These are phyloP conservation scores for Perithous albicinctus DNA, from an alignment of 2,888 invertebrate genomes.

Conservation along the genomic window DNA sequence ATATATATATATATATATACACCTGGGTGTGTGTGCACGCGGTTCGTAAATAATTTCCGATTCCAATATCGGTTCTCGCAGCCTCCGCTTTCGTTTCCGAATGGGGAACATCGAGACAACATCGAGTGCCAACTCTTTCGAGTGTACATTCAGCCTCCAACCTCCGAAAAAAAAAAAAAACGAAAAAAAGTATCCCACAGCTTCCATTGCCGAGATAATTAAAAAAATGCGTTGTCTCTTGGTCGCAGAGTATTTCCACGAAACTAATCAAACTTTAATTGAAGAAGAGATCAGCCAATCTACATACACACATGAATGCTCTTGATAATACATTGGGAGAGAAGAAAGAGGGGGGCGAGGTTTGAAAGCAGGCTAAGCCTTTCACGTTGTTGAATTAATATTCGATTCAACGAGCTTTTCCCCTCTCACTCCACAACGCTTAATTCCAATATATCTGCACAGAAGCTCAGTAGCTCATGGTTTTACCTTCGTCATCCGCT, in stretches of 20 bases:
- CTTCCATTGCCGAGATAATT: neutral
- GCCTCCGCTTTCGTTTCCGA: constrained; percentile 42
- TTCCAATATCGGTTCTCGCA: constrained; percentile 67
- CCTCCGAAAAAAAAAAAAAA: neutral
- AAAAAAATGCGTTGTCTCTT: constrained; percentile 51
- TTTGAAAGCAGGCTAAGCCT: constrained; percentile 41
- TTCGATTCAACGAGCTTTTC: constrained; percentile 42
- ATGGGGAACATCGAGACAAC: constrained; percentile 31
- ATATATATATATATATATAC: neutral
- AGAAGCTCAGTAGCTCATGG: constrained; percentile 40
- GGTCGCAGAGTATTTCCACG: constrained; percentile 21
- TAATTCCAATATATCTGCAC: constrained; percentile 53
- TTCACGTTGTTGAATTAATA: constrained; percentile 63
- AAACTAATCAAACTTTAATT: constrained; percentile 65
- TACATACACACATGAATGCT: constrained; percentile 54
- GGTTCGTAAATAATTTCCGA: constrained; percentile 73
- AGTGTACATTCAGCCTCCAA: constrained; percentile 6
- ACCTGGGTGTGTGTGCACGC: constrained; percentile 7
- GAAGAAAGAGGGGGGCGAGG: too few species aligned
- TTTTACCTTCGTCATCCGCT: constrained; percentile 16
- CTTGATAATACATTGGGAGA: constrained; percentile 39
- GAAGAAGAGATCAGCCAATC: constrained; percentile 61
- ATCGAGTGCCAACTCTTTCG: constrained; percentile 30
- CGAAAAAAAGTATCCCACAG: neutral
- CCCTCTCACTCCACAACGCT: constrained; percentile 10